A percentile compares a stretch with the other conserved stretches of the same genome.
Conservation (phyloP, 2,797 vertebrate genomes). For the Sebastes vulpes region DNA sequence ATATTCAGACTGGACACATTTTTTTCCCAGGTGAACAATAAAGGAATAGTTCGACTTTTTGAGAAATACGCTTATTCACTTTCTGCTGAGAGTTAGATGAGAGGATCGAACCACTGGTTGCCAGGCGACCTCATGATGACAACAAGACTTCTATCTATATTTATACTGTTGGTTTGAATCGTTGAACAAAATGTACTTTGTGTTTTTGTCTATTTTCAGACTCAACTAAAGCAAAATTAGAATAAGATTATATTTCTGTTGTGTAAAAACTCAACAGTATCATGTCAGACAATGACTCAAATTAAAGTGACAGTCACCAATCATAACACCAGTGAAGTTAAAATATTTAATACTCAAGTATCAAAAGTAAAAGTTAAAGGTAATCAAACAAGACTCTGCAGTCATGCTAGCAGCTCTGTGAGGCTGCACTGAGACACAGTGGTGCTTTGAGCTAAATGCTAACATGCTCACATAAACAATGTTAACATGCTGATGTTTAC, state of each 20-base stretch:
- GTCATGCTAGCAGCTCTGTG: not conserved
- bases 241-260: not conserved
- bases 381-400: not conserved
- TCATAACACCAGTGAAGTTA: not conserved
- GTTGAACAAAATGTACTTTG: not conserved
- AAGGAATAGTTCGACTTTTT: not conserved
- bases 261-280: not conserved
- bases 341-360: not conserved
- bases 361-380: not conserved
- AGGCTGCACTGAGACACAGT: not conserved
- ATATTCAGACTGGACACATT: conserved; percentile 14
- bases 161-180: not conserved
- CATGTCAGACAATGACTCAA: not conserved
- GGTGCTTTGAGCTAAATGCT: not conserved
- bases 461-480: too few relatives aligned
- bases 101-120: not conserved
- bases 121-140: not conserved
- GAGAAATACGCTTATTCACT: not conserved
- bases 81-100: not conserved
- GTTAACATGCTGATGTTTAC: not conserved
- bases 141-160: not conserved
- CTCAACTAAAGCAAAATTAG: not conserved
- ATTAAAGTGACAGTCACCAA: not conserved
- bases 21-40: not conserved
- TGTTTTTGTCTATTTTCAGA: not conserved